phyloP scores from a whole-genome alignment of 2,888 invertebrate genomes.

The Agonum fuliginosum region DNA sequence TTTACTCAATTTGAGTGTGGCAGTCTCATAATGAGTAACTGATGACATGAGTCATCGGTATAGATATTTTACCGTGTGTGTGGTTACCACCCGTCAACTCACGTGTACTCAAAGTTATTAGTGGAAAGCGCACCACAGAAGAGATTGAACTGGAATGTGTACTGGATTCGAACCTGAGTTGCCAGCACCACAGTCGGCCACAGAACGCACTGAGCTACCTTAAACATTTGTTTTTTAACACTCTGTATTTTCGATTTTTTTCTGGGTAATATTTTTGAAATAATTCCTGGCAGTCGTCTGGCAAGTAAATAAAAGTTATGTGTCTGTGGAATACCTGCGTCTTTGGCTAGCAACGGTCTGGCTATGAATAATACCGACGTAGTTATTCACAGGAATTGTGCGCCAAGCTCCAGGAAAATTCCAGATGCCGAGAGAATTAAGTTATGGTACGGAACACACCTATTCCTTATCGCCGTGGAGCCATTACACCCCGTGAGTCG shows the following conservation, averaged over 20 bases:
- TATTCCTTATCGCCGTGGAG: slow-evolving; percentile 7
- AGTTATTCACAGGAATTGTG: slow-evolving; percentile 37
- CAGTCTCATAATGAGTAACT: too few relatives aligned
- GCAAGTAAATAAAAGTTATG: slow-evolving; percentile 49
- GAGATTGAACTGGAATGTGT: too few relatives aligned
- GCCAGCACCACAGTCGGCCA: too few relatives aligned
- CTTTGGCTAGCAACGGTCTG: background rate
- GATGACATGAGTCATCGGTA: too few relatives aligned
- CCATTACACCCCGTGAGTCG: background rate
- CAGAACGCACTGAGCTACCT: background rate
- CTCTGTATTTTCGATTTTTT: too few relatives aligned
- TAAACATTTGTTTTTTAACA: too few relatives aligned
- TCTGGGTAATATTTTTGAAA: slow-evolving; percentile 37
- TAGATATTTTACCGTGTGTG: too few relatives aligned
- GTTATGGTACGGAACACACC: slow-evolving; percentile 40
- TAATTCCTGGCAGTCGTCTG: slow-evolving; percentile 4
- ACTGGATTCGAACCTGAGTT: too few relatives aligned
- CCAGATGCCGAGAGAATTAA: slow-evolving; percentile 36
- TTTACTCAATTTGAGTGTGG: too few relatives aligned
- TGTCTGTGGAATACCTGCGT: slow-evolving; percentile 44
- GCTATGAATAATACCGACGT: slow-evolving; percentile 26
- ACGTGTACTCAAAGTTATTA: too few relatives aligned
- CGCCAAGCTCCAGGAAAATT: slow-evolving; percentile 30
- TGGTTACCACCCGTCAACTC: too few relatives aligned
- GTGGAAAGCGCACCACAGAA: too few relatives aligned